These are phyloP conservation scores for Gallinago media DNA, from an alignment of 2,113 vertebrate species.

Conservation along the genomic window DNA sequence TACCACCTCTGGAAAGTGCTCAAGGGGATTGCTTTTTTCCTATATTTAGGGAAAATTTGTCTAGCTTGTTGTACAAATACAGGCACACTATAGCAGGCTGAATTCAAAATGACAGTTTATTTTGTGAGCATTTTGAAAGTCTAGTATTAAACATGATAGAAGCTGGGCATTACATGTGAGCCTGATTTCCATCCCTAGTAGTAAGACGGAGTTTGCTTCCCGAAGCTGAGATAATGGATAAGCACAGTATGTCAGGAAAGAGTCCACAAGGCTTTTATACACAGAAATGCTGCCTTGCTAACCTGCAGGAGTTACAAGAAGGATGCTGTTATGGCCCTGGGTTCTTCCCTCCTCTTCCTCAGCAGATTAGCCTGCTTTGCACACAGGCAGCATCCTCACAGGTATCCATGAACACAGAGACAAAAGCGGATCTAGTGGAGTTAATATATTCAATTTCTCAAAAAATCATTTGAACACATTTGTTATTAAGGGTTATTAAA, in stretches of 20 bases:
- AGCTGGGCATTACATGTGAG: no score
- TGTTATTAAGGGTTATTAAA: neutral
- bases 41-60: no score
- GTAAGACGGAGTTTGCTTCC: no score
- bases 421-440: neutral
- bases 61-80: no score
- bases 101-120: no score
- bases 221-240: neutral
- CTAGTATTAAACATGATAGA: no score
- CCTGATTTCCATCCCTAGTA: no score
- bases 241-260: fast-evolving
- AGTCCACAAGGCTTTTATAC: neutral
- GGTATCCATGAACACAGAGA: neutral
- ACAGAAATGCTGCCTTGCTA: neutral
- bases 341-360: neutral
- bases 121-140: no score
- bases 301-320: neutral
- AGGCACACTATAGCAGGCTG: no score
- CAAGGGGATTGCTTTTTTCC: neutral
- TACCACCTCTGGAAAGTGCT: neutral
- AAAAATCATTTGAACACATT: neutral
- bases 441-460: neutral
- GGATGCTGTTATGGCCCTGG: neutral
- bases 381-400: neutral
- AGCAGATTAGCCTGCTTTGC: neutral